Base-by-base conservation (phyloP, 2,797 vertebrate species). In the Chromobotia macracanthus region DNA sequence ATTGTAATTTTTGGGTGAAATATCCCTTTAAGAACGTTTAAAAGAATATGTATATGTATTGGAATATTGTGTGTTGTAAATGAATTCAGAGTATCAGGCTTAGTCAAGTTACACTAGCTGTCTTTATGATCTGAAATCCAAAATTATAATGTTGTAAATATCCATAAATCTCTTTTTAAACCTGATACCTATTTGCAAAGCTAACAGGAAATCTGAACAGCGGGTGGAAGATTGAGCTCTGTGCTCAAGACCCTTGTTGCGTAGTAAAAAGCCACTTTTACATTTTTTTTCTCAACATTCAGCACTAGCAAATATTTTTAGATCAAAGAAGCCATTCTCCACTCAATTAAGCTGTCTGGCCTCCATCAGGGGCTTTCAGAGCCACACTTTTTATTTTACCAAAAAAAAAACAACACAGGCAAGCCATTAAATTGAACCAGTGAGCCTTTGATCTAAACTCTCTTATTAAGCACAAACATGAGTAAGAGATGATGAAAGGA, bases 331-430 rank as follows among this genome's bases (percentile, higher is more conserved):
- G 15, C 75, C 48, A 74, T 73, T 78, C 82, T 67, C 82, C 86
- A 86, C 88, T 87, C 90, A 92, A 92, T 90, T 91, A 91, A 91
- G 87, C 87, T 85, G 88, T 88, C 83, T 71, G 79, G 86, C 84
- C 84, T 85, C 85, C 85, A 84, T 87, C 88, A 81, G 84, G 80
- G 83, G 85, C 90, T 84, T 72, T 58, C 65, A 72, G 48, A 75
- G 46, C 67, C 72, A 58, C 41, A 66, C 58, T 67, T 76, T 72
- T 76, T 72, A 71, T 44, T 70, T 81, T 67, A 72, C 68, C 61
- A 53, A 66, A 78, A 53, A 69, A 53, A 51, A 60, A 63, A 63
- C 66, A 61, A 66, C 65, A 65, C 67, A 70, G 60, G 72, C n/a
- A 80, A 64, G 41, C 69, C 72, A 72, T 83, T 73, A 66, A 81